These are phyloP conservation scores for Tenodera sinensis DNA, from an alignment of 2,888 invertebrate genomes.

Conservation along the genomic window DNA sequence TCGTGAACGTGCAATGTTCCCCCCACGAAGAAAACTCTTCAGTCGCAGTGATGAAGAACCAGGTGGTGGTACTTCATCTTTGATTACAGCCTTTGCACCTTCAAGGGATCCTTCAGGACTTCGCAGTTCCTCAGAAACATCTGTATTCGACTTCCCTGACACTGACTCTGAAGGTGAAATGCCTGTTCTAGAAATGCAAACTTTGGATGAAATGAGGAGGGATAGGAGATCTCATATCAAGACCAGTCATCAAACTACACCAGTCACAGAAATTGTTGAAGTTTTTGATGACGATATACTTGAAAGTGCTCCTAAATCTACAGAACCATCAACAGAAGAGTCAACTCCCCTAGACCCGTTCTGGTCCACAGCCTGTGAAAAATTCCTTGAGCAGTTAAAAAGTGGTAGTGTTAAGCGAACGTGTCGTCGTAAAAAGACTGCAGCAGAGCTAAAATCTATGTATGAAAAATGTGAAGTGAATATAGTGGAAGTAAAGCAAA, in stretches of 20 bases:
- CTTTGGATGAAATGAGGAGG: slow-evolving; percentile 60
- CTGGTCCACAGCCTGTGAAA: slow-evolving; percentile 73
- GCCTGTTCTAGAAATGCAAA: slow-evolving; percentile 61
- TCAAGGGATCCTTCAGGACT: slow-evolving; percentile 48
- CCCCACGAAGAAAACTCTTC: slow-evolving; percentile 48
- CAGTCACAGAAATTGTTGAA: neutral
- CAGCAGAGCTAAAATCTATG: slow-evolving; percentile 3
- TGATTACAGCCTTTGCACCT: slow-evolving; percentile 40
- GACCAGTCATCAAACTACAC: slow-evolving; percentile 35
- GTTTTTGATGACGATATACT: slow-evolving; percentile 27
- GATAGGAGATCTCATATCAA: slow-evolving; percentile 58
- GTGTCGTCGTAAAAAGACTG: slow-evolving; percentile 52
- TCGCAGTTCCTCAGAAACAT: slow-evolving; percentile 59
- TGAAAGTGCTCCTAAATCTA: neutral
- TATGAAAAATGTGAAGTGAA: neutral
- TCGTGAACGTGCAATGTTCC: slow-evolving; percentile 42
- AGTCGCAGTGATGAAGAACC: slow-evolving; percentile 57
- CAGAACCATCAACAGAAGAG: neutral
- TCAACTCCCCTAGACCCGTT: slow-evolving; percentile 41
- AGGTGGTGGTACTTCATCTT: slow-evolving; percentile 36
- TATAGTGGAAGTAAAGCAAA: neutral
- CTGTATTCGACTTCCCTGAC: slow-evolving; percentile 62
- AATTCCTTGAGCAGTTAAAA: slow-evolving; percentile 72
- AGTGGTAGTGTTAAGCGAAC: slow-evolving; percentile 55
- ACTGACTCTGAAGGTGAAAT: slow-evolving; percentile 61